Percentiles rank a stretch among this genome's conserved stretches.
phyloP scores from a whole-genome alignment of 2,113 vertebrate species.

The Melanocharis versteri region DNA sequence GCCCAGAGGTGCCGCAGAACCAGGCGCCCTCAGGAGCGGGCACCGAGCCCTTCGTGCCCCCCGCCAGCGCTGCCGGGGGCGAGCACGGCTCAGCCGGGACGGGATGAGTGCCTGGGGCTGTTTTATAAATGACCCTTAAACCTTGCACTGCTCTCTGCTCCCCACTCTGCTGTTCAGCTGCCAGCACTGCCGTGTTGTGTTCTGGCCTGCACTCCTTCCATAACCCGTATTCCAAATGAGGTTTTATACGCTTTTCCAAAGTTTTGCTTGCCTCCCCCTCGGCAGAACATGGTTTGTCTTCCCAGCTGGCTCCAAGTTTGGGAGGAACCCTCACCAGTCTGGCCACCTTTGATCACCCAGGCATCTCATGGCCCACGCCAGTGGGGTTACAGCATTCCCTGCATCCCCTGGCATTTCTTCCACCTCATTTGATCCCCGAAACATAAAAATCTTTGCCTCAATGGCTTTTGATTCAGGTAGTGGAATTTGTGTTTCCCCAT shows the following conservation, averaged over 20 bases:
- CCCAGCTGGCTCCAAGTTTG: not conserved
- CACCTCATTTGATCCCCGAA: not conserved
- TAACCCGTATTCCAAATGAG: not conserved
- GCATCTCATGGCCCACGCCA: not conserved
- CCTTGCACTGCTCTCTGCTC: not conserved
- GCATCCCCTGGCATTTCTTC: not conserved
- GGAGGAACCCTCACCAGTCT: not conserved
- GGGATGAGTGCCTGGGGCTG: accelerated
- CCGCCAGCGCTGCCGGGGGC: not conserved
- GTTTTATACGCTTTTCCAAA: too few species aligned
- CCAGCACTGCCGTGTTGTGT: not conserved
- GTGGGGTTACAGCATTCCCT: not conserved
- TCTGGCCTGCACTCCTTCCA: not conserved
- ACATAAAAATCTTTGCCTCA: not conserved
- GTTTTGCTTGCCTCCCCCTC: not conserved
- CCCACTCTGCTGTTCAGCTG: not conserved
- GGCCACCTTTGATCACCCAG: not conserved
- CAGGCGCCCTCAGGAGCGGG: not conserved
- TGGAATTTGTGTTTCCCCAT: not conserved
- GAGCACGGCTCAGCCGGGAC: not conserved
- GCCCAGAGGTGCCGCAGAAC: not conserved
- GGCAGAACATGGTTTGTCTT: too few species aligned
- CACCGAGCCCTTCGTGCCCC: not conserved
- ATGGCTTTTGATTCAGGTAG: too few species aligned
- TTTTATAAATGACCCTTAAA: not conserved